Evolutionary conservation across 2,888 invertebrate species (phyloP), one percentile per base, ranked within the genome.

Genomic region (Drosophila quasianomalipes): DNA sequence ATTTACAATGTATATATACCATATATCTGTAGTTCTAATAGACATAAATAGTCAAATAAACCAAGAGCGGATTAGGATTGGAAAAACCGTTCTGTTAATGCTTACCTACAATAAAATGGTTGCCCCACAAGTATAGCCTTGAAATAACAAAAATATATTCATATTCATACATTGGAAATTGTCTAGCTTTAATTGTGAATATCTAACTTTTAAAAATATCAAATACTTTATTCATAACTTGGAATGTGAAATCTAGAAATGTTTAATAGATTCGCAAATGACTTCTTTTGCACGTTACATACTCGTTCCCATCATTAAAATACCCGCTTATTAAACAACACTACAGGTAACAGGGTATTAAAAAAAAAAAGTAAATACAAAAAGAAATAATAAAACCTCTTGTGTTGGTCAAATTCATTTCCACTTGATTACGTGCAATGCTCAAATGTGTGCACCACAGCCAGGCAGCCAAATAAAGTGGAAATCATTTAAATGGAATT

Each of bases 381-480:
- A 61, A 53, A 33, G 49, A 58, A 69, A 54, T 44, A 52, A 60
- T 57, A 55, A 70, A 73, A 69, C 82, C 89, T 82, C 87, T 87
- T 83, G 89, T 92, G 91, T 92, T 92, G 91, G 91, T 90, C 91
- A 91, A 90, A 92, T 88, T 91, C 85, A 88, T 74, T 92, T 92
- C 91, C 92, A 89, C 81, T 91, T 87, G 86, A 92, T 85, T 91
- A 82, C 78, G 70, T 67, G 68, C 83, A 83, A 81, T 76, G 76
- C 81, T 78, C 76, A 70, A 82, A 76, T 80, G 72, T 79, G 79
- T 74, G 65, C 58, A 52, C 65, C 59, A 44, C 41, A 44, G 22
- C 44, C 68, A 1, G 30, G 65, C 68, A 61, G 57, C 54, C 60
- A 67, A 58, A 77, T 77, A 81, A 79, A 83, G 83, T 82, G 72